Percentiles rank a stretch among this genome's conserved stretches.
These are phyloP conservation scores for Mus spicilegus DNA, from an alignment of 2,113 vertebrate species.

Conservation along the genomic window DNA sequence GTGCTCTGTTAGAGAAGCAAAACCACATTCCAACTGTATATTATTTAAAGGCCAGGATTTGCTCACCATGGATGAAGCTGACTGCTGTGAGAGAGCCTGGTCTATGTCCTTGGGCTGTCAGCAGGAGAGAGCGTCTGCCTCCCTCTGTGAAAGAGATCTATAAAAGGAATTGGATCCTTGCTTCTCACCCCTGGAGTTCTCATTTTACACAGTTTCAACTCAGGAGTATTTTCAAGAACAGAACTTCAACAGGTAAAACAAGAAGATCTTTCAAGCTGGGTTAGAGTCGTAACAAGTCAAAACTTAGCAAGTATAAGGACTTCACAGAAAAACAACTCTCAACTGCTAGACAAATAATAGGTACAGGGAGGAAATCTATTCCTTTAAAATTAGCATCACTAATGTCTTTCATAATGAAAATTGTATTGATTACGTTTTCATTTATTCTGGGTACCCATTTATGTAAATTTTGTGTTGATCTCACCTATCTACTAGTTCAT, in stretches of 20 bases:
- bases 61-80: not conserved
- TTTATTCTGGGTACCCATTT: not conserved
- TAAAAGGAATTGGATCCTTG: not conserved
- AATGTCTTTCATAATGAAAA: slow-evolving; percentile 15
- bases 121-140: not conserved
- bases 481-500: not conserved
- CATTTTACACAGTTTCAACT: not conserved
- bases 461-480: slow-evolving; percentile 4
- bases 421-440: not conserved
- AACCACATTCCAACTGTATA: not conserved
- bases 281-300: not conserved
- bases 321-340: slow-evolving; percentile 5
- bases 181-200: not conserved
- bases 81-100: slow-evolving; percentile 26
- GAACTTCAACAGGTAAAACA: not conserved
- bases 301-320: slow-evolving; percentile 37
- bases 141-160: not conserved
- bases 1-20: slow-evolving; percentile 7
- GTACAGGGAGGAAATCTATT: not conserved
- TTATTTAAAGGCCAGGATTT: slow-evolving; percentile 50
- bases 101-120: not conserved
- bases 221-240: slow-evolving; percentile 44
- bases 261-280: not conserved
- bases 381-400: not conserved
- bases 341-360: slow-evolving; percentile 13